Evolutionary conservation across 2,113 vertebrate species (phyloP).

Genomic region (Rafetus swinhoei): DNA sequence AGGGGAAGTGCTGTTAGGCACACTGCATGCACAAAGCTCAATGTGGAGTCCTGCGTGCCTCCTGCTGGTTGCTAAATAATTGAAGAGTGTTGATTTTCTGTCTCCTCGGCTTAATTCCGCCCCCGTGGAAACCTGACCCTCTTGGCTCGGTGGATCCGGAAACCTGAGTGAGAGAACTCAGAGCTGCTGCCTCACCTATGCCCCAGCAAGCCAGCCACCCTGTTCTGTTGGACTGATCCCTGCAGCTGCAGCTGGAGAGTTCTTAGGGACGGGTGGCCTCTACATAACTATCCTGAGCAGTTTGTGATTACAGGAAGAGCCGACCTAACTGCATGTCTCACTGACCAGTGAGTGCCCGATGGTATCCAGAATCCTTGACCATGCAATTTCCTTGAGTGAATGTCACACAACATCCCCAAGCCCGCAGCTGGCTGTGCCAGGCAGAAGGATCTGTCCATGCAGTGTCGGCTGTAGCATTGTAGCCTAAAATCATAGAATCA

Average conservation of each 20-base stretch:
- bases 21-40: background rate
- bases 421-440: background rate
- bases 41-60: background rate
- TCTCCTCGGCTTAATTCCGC: background rate
- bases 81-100: background rate
- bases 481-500: no score
- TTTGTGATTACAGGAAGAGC: accelerated
- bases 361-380: background rate
- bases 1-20: background rate
- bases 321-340: background rate
- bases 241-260: background rate
- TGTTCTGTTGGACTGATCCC: background rate
- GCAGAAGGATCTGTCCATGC: background rate
- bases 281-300: no score
- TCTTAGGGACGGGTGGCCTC: background rate
- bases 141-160: background rate
- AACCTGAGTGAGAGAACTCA: background rate
- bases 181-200: background rate
- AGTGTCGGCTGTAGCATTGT: background rate
- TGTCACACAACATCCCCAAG: background rate
- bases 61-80: slow-evolving; percentile 49
- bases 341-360: accelerated
- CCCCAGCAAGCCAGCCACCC: background rate
- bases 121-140: background rate
- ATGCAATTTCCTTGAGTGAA: background rate